Evolutionary conservation across 1,140 invertebrate species (phyloP), one percentile per base, ranked within the genome.

Genomic region (Nixonia krombeini): DNA sequence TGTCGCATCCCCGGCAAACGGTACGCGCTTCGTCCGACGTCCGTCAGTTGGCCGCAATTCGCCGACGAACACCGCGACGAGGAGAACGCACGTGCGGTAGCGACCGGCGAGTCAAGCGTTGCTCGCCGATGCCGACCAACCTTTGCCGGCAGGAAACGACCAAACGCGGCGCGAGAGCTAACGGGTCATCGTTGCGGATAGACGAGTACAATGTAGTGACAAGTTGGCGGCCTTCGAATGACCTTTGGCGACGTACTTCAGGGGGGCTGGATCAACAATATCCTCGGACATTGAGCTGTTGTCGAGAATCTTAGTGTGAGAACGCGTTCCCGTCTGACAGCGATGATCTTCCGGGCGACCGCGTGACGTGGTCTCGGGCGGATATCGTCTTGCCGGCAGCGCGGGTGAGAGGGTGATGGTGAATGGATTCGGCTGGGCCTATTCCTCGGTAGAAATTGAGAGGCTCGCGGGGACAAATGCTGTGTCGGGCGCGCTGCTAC

Each of bases 1-100:
- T 74, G 80, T 82, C 77, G 78, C 78, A 81, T 82, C 81, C 80
- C 78, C 63, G 72, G 80, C 70, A 75, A 73, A 77, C 74, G 74
- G 73, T 74, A 76, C 74, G 74, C 65, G 65, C 53, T 47, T 44
- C 40, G n/a, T n/a, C n/a, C n/a, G n/a, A n/a, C n/a, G n/a, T n/a
- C n/a, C n/a, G n/a, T n/a, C n/a, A n/a, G n/a, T n/a, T n/a, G n/a
- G n/a, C n/a, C n/a, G n/a, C n/a, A n/a, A n/a, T n/a, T n/a, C n/a
- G n/a, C n/a, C n/a, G n/a, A n/a, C n/a, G n/a, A n/a, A 42, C 45
- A 70, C 50, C 73, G 68, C 67, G 70, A 56, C 9, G 44, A 25
- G 6, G 21, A 23, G 1, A 15, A 7, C 6, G 8, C 0, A 25
- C 33, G 40, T 46, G 8, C 16, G 10, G 35, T 49, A 37, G 38